phyloP scores from a whole-genome alignment of 2,888 invertebrate genomes.

The Chrysolina oricalcia region DNA sequence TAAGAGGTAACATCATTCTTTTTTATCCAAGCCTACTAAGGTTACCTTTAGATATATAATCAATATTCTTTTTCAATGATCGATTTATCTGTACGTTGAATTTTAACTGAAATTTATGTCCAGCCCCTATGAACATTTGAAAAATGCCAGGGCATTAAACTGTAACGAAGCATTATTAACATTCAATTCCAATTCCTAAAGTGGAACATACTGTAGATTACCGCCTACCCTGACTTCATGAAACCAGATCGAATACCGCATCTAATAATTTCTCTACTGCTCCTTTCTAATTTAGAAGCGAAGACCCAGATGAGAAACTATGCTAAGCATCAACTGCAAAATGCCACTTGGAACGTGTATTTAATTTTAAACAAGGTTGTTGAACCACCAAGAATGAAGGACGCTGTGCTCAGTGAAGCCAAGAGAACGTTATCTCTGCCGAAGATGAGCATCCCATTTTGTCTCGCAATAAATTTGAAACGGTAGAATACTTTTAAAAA shows the following conservation, averaged over 20 bases:
- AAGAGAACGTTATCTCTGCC: neutral
- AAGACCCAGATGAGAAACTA: constrained; percentile 28
- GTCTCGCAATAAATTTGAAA: neutral
- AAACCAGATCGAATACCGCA: neutral
- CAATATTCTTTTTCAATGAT: too few relatives aligned
- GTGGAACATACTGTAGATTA: neutral
- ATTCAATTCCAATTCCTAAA: neutral
- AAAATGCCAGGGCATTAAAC: neutral
- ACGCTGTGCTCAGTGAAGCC: neutral
- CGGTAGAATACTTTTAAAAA: neutral
- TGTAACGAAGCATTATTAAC: neutral
- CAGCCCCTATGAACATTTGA: too few relatives aligned
- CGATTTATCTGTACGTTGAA: too few relatives aligned
- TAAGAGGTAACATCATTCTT: too few relatives aligned
- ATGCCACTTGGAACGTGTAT: neutral
- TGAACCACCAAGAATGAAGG: constrained; percentile 25
- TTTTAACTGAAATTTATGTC: too few relatives aligned
- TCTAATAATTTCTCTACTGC: neutral
- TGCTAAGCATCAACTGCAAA: constrained; percentile 19
- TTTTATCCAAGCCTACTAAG: too few relatives aligned
- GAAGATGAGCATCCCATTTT: neutral
- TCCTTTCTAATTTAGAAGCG: constrained; percentile 29
- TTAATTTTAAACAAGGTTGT: constrained; percentile 24
- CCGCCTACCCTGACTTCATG: too few relatives aligned
- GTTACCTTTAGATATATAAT: too few relatives aligned